These are phyloP conservation scores for Rotaria sp. DNA, from an alignment of 2,888 invertebrate genomes.

Conservation along the genomic window DNA sequence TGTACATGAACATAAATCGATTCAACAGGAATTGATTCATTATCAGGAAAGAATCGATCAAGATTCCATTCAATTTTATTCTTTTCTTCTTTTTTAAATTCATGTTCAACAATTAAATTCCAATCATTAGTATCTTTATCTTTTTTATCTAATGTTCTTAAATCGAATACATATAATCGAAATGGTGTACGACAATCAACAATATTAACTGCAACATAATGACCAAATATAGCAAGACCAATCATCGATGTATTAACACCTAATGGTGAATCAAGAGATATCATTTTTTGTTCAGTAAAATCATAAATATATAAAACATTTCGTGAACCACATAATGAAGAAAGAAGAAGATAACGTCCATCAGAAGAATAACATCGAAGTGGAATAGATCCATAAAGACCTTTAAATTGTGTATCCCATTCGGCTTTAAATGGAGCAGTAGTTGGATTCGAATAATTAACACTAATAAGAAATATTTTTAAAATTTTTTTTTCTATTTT, in stretches of 20 bases:
- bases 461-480: too few species aligned
- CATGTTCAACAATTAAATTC: constrained; percentile 3
- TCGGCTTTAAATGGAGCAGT: neutral
- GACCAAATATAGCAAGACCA: neutral
- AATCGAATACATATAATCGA: neutral
- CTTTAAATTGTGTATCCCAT: constrained; percentile 22
- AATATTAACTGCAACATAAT: constrained; percentile 19
- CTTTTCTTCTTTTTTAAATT: constrained; percentile 25
- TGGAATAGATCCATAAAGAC: neutral
- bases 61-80: neutral
- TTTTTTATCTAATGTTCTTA: neutral
- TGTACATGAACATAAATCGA: neutral
- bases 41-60: constrained; percentile 26
- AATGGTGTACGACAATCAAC: constrained; percentile 16
- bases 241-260: neutral
- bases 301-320: neutral
- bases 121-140: neutral
- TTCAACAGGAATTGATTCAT: neutral
- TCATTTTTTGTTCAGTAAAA: neutral
- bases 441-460: neutral
- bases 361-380: neutral
- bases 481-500: too few species aligned
- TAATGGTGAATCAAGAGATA: neutral
- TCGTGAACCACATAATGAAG: neutral
- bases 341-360: constrained; percentile 7